Evolutionary conservation across 2,888 invertebrate genomes (phyloP).

Genomic region (Amphimallon solstitiale): DNA sequence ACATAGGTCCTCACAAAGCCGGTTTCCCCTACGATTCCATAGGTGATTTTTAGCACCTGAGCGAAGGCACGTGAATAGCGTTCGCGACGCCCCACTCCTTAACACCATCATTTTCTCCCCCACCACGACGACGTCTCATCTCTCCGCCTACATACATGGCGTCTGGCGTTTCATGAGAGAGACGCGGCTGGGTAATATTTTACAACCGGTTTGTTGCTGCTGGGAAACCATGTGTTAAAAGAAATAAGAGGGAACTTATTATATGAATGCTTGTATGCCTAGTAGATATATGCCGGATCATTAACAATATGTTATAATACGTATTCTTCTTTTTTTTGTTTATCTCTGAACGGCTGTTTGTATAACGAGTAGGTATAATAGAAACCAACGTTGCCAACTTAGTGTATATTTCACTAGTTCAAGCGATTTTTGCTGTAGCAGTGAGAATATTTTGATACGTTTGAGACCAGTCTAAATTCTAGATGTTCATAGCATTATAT

Average conservation of each 20-base stretch:
- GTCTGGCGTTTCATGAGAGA: neutral
- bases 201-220: neutral
- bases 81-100: neutral
- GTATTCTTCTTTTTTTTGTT: no score
- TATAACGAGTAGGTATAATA: no score
- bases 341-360: no score
- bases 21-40: neutral
- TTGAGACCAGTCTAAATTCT: no score
- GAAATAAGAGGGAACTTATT: neutral
- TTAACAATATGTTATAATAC: no score
- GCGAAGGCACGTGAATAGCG: neutral
- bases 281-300: no score
- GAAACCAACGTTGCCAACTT: no score
- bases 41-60: conserved; percentile 14
- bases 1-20: neutral
- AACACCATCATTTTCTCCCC: neutral
- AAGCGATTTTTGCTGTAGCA: no score
- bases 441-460: no score
- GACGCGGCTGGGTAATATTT: conserved; percentile 4
- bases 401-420: no score
- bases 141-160: conserved; percentile 14
- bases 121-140: neutral
- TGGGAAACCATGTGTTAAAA: conserved; percentile 23
- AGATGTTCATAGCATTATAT: no score
- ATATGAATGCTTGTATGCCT: no score